Percentiles rank a stretch among this genome's conserved stretches.
These are phyloP conservation scores for Melanostigma gelatinosum DNA, from an alignment of 2,113 vertebrate genomes.

Conservation along the genomic window DNA sequence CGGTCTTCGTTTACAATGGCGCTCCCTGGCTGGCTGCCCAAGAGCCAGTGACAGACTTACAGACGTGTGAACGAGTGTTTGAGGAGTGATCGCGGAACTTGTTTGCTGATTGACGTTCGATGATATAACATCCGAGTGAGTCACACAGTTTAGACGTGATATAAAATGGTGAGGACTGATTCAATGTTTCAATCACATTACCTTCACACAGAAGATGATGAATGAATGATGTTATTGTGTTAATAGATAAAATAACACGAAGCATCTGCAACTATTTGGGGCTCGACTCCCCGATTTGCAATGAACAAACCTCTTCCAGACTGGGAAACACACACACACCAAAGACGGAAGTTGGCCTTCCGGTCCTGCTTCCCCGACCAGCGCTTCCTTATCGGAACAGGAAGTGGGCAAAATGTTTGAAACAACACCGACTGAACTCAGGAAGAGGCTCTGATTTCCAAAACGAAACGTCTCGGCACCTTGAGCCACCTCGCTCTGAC, in stretches of 20 bases:
- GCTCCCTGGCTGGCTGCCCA: not conserved
- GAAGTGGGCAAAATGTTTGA: slow-evolving; percentile 21
- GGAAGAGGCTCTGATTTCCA: slow-evolving; percentile 9
- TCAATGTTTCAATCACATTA: not conserved
- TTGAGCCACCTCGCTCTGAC: not conserved
- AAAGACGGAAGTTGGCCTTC: not conserved
- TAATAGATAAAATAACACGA: not conserved
- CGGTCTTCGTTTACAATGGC: not conserved
- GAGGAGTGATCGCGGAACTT: not conserved
- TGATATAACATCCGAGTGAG: not conserved
- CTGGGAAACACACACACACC: not conserved
- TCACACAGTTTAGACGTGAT: not conserved
- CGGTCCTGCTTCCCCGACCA: not conserved
- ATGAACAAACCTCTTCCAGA: not conserved
- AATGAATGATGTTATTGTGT: not conserved
- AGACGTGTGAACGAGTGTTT: not conserved
- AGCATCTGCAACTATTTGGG: not conserved
- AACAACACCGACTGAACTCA: slow-evolving; percentile 16
- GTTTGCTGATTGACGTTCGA: slow-evolving; percentile 3
- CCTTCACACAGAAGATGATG: not conserved
- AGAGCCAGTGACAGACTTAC: not conserved
- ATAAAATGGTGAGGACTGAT: not conserved
- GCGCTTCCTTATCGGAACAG: slow-evolving; percentile 8
- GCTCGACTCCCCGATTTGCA: not conserved
- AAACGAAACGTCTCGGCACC: not conserved